Conservation (phyloP, 1,140 invertebrate species). For the Drosophila nikananu region DNA sequence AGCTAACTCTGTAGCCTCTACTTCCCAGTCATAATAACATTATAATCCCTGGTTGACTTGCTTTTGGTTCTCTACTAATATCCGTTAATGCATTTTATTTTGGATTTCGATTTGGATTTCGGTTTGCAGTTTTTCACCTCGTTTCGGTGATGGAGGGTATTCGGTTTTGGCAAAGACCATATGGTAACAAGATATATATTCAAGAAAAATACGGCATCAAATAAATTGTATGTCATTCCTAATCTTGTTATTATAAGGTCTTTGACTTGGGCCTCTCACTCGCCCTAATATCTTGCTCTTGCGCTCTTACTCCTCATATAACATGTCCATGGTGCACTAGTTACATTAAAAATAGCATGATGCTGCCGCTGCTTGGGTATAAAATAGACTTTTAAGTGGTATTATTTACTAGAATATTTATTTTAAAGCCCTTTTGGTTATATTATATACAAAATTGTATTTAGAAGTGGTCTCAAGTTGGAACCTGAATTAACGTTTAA, state of each 20-base stretch:
- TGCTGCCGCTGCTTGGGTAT: constrained; percentile 23
- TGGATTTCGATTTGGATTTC: constrained; percentile 9
- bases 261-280: constrained; percentile 7
- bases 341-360: constrained; percentile 23
- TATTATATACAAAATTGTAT: neutral
- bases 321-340: constrained; percentile 11
- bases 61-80: constrained; percentile 41
- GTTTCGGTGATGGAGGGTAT: constrained; percentile 30
- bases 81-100: constrained; percentile 41
- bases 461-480: neutral
- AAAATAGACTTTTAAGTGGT: constrained; percentile 5
- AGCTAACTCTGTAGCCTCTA: constrained; percentile 21
- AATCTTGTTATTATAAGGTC: neutral
- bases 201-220: too few species aligned
- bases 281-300: neutral
- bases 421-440: neutral
- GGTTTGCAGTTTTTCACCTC: constrained; percentile 29
- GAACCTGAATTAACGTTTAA: neutral
- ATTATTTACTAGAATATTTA: neutral
- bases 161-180: constrained; percentile 10
- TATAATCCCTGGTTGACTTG: constrained; percentile 29
- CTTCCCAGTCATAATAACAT: constrained; percentile 27
- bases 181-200: neutral
- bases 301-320: constrained; percentile 4
- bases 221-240: neutral